A percentile compares a stretch with the other conserved stretches of the same genome.
These are phyloP conservation scores for Galagoides demidoff DNA, from an alignment of 2,797 vertebrate species.

Conservation along the genomic window DNA sequence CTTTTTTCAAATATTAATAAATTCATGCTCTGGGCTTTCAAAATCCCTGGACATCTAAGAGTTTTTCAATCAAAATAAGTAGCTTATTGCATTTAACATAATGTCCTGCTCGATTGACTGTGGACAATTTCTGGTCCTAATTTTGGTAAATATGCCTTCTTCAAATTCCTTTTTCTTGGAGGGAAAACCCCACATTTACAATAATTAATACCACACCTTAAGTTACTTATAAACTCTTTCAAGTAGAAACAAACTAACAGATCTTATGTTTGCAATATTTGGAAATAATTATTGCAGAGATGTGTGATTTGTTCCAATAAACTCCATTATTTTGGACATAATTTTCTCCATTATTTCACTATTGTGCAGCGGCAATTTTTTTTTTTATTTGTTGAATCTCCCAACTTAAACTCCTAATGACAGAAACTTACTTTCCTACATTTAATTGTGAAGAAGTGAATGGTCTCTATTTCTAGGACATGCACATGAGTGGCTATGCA, in stretches of 20 bases:
- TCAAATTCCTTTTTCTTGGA: background rate
- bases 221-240: background rate
- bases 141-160: background rate
- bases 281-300: slow-evolving; percentile 21
- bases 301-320: background rate
- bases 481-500: background rate
- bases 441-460: slow-evolving; percentile 13
- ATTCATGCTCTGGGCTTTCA: background rate
- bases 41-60: background rate
- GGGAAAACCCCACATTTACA: background rate
- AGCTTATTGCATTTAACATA: background rate
- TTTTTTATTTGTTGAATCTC: background rate
- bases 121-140: background rate
- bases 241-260: background rate
- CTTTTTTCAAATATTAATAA: background rate
- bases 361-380: background rate
- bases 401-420: background rate
- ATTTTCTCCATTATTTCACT: background rate
- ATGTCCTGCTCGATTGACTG: background rate
- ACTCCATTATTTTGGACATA: background rate
- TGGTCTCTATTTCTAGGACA: background rate
- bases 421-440: background rate
- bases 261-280: background rate
- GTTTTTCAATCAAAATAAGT: background rate
- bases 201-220: background rate